phyloP scores from a whole-genome alignment of 2,113 vertebrate species.

The Crocuta crocuta region DNA sequence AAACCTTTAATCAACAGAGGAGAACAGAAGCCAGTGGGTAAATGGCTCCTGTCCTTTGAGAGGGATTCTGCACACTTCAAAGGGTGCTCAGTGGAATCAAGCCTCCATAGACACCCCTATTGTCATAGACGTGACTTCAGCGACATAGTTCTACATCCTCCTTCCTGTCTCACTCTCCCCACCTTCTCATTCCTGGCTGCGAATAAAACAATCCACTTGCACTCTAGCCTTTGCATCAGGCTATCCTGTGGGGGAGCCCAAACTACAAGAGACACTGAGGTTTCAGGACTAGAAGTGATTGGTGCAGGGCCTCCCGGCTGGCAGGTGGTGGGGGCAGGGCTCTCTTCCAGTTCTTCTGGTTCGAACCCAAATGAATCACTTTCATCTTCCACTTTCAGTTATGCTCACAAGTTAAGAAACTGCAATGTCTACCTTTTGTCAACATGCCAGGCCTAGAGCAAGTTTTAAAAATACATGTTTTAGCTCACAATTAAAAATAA shows the following conservation, averaged over 20 bases:
- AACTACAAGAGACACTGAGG: neutral
- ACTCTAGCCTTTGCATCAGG: neutral
- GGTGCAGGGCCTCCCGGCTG: rapidly evolving
- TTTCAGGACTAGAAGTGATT: neutral
- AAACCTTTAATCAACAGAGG: neutral
- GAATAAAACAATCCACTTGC: neutral
- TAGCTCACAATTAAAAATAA: neutral
- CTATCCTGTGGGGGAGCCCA: neutral
- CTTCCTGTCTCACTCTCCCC: neutral
- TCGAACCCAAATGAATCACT: neutral
- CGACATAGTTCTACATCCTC: neutral
- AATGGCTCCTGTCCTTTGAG: neutral
- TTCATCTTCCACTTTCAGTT: neutral
- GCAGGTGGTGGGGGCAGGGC: neutral
- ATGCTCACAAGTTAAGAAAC: neutral
- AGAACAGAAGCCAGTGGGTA: neutral
- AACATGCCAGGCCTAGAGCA: neutral
- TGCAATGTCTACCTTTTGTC: neutral
- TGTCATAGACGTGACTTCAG: neutral
- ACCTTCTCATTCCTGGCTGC: neutral
- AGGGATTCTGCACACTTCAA: neutral
- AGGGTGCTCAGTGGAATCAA: neutral
- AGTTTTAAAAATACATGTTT: neutral
- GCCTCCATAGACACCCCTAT: rapidly evolving
- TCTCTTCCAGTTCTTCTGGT: neutral